Conservation (phyloP, 2,888 invertebrate species). For the Mallateleia sp. region DNA sequence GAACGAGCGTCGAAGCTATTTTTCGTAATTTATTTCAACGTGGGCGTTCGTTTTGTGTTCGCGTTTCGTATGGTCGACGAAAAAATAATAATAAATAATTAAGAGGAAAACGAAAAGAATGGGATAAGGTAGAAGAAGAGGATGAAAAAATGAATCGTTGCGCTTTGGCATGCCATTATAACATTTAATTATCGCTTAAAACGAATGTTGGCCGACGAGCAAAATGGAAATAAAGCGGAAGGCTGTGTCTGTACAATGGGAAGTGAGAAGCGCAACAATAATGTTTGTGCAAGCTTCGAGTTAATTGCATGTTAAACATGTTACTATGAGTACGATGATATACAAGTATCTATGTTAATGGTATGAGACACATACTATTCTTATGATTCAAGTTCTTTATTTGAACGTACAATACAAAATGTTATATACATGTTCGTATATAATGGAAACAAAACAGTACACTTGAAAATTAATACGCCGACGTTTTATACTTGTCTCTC, state of each 20-base stretch:
- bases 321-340: slow-evolving; percentile 88
- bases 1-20: not conserved
- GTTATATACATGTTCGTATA: slow-evolving; percentile 88
- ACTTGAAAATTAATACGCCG: slow-evolving; percentile 82
- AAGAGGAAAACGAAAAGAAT: not conserved
- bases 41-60: slow-evolving; percentile 28
- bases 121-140: slow-evolving; percentile 13
- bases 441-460: slow-evolving; percentile 86
- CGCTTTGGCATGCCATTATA: slow-evolving; percentile 64
- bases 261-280: slow-evolving; percentile 89
- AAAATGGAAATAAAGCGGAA: slow-evolving; percentile 79
- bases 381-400: slow-evolving; percentile 87
- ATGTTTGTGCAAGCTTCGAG: slow-evolving; percentile 89
- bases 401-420: slow-evolving; percentile 87
- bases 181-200: slow-evolving; percentile 63
- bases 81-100: too few species aligned
- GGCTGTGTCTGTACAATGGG: slow-evolving; percentile 87
- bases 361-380: slow-evolving; percentile 87
- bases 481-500: slow-evolving; percentile 63
- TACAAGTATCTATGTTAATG: slow-evolving; percentile 85
- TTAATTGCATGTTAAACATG: slow-evolving; percentile 90
- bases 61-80: slow-evolving; percentile 47
- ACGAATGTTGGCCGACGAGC: slow-evolving; percentile 62
- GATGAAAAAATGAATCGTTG: slow-evolving; percentile 59
- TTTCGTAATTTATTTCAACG: slow-evolving; percentile 30